Base-by-base conservation (phyloP, 2,888 invertebrate genomes). In the Hyles lineata region DNA sequence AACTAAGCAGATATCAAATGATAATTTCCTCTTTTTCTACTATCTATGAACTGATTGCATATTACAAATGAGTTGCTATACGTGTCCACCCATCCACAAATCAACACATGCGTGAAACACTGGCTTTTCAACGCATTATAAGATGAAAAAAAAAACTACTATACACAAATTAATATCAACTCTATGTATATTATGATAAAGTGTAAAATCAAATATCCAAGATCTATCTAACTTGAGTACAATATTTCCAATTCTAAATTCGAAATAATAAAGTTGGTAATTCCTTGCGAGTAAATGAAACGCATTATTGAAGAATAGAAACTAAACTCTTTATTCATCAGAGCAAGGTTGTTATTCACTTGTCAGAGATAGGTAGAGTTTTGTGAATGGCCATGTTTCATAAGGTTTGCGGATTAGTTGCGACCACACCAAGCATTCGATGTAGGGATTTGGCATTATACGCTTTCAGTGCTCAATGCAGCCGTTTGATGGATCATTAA, bases 41-140 rank as follows among this genome's bases (percentile, higher is more conserved):
- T n/a, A 55, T 55, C 55, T 55, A 55, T 55, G 55, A 19, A 55
- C 55, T 55, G 55, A 55, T 55, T 55, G n/a, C 55, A n/a, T 17
- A n/a, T 55, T 67, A 67, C 17, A 67, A 50, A 50, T 67, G 23
- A 23, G 43, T 23, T 50, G 19, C 32, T 29, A 35, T 35, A 9
- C 62, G n/a, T 62, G 8, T 62, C 32, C 32, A 62, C 43, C 17
- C 67, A 67, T 67, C 43, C 67, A 23, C 43, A 67, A 21, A 21
- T 23, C 67, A 67, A 43, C 67, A 67, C 50, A 67, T 67, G 67
- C 67, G 67, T 67, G 67, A 67, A 67, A 67, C 43, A 50, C 23
- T 67, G 67, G 43, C 67, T 67, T 67, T 63, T 67, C 43, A 50
- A 15, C 67, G 23, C 43, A 23, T 0, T 3, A 63, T 15, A 35